These are phyloP conservation scores for Chaitophorus viminalis DNA, from an alignment of 2,888 invertebrate species.

Conservation along the genomic window DNA sequence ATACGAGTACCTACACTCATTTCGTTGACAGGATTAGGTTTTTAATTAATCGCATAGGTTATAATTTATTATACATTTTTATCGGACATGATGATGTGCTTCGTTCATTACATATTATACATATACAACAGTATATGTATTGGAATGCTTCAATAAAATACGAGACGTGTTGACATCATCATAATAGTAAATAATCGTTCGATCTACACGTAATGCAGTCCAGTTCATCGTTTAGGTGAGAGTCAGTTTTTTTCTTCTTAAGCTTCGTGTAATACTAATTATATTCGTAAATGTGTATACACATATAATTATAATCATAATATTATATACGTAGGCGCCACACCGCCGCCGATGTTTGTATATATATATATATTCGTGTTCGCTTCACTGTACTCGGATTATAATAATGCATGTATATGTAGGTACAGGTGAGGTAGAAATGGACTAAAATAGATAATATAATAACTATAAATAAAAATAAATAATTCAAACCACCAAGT, in stretches of 20 bases:
- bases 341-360: neutral
- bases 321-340: conserved; percentile 31
- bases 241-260: conserved; percentile 3
- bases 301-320: no score
- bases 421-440: neutral
- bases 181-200: conserved; percentile 5
- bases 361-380: neutral
- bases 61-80: neutral
- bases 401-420: no score
- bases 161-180: neutral
- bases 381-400: no score
- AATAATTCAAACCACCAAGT: conserved; percentile 18
- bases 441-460: conserved; percentile 21
- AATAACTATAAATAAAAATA: conserved; percentile 38
- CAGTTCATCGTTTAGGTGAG: conserved; percentile 12
- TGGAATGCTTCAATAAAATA: conserved; percentile 1
- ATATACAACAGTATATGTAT: no score
- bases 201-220: neutral
- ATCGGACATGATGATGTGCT: neutral
- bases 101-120: neutral
- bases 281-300: conserved; percentile 1
- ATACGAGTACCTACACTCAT: no score
- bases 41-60: neutral
- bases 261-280: conserved; percentile 11
- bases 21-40: neutral